phyloP scores from a whole-genome alignment of 1,140 invertebrate species.

The Lucilia cuprina region DNA sequence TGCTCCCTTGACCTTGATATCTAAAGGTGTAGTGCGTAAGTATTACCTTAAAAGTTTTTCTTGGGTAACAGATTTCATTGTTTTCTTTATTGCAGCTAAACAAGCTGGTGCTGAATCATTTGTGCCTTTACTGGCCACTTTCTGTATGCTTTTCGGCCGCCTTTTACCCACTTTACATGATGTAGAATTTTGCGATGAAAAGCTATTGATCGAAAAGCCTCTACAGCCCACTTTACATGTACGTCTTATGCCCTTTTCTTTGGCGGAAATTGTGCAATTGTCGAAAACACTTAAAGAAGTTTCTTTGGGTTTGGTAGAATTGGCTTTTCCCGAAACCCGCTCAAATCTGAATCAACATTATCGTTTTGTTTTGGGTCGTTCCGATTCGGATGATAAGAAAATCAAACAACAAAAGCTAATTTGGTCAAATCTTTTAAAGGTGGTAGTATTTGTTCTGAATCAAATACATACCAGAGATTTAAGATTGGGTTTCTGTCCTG shows the following conservation, averaged over 20 bases:
- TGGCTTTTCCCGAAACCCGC: constrained; percentile 86
- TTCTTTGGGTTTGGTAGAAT: constrained; percentile 86
- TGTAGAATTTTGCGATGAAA: constrained; percentile 77
- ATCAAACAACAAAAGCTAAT: constrained; percentile 64
- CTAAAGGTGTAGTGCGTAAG: constrained; percentile 61
- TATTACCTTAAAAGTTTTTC: constrained; percentile 69
- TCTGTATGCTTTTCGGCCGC: constrained; percentile 84
- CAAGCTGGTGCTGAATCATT: constrained; percentile 75
- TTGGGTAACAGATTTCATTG: constrained; percentile 47
- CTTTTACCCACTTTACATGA: constrained; percentile 87
- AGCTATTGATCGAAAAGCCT: constrained; percentile 46
- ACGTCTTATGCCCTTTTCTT: constrained; percentile 59
- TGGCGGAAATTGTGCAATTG: constrained; percentile 68
- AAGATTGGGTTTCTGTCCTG: constrained; percentile 76
- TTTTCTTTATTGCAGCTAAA: constrained; percentile 64
- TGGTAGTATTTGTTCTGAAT: constrained; percentile 73
- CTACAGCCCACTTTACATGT: constrained; percentile 44
- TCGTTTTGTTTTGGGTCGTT: constrained; percentile 61
- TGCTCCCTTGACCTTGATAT: constrained; percentile 56
- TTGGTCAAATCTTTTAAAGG: constrained; percentile 66
- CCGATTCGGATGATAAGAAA: constrained; percentile 53
- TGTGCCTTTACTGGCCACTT: constrained; percentile 81
- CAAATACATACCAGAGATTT: constrained; percentile 85
- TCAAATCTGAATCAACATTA: constrained; percentile 64
- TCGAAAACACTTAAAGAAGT: constrained; percentile 79